Percentiles rank a stretch among this genome's conserved stretches.
Conservation (phyloP, 2,113 vertebrate species). For the Anseranas semipalmata region DNA sequence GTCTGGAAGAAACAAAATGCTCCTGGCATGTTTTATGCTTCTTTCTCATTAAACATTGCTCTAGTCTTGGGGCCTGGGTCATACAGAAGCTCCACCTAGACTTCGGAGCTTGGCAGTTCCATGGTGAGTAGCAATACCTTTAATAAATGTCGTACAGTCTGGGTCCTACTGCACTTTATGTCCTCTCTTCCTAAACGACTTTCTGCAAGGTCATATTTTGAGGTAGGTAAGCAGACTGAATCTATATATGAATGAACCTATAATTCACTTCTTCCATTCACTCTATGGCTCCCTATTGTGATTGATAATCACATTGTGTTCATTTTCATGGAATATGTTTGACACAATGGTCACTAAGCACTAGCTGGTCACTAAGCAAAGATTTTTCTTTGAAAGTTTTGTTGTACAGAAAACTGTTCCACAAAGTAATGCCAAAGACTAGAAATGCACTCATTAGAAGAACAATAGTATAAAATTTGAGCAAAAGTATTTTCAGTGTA, state of each 20-base stretch:
- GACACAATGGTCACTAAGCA: too few relatives aligned
- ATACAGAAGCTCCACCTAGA: background rate
- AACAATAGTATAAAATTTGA: background rate
- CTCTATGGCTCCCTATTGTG: background rate
- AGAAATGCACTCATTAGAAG: background rate
- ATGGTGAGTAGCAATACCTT: fast-evolving
- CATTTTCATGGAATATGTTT: background rate
- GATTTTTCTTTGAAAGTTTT: background rate
- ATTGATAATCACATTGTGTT: background rate
- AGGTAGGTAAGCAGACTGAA: background rate
- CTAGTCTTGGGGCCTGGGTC: background rate
- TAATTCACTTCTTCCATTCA: background rate
- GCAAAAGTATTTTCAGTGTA: background rate
- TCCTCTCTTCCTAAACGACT: background rate
- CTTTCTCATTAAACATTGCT: background rate
- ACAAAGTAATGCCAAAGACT: background rate
- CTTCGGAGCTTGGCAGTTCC: background rate
- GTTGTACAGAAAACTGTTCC: background rate
- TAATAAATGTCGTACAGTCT: background rate
- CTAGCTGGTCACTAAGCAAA: background rate
- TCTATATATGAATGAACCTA: background rate
- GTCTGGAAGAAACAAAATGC: background rate
- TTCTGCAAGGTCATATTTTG: background rate
- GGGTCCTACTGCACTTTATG: background rate
- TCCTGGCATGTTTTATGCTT: background rate